Conservation (phyloP, 2,888 invertebrate species). For the Neoitamus cyanurus region DNA sequence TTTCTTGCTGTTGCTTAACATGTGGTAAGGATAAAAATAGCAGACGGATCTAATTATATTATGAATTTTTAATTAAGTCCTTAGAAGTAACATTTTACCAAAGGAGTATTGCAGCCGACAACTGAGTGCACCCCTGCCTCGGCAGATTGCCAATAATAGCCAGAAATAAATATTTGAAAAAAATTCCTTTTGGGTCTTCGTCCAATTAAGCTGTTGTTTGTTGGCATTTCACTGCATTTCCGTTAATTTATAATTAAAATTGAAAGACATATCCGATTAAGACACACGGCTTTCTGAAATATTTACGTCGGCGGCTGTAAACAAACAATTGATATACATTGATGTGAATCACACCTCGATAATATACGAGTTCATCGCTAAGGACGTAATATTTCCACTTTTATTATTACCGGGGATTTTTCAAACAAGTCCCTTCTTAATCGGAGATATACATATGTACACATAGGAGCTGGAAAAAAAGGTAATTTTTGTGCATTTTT, state of each 20-base stretch:
- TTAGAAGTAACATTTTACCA: not conserved
- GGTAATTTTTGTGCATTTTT: too few species aligned
- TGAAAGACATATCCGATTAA: slow-evolving; percentile 10
- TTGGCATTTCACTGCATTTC: slow-evolving; percentile 17
- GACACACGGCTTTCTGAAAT: not conserved
- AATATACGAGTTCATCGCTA: not conserved
- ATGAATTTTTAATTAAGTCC: not conserved
- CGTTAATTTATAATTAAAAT: not conserved
- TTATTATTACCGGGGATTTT: too few species aligned
- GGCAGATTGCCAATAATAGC: slow-evolving; percentile 11
- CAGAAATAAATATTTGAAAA: not conserved
- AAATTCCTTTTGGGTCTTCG: not conserved
- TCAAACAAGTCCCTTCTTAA: too few species aligned
- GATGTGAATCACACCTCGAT: not conserved
- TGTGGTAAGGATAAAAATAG: not conserved
- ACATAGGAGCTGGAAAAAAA: too few species aligned
- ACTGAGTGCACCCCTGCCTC: not conserved
- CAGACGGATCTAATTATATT: not conserved
- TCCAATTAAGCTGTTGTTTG: slow-evolving; percentile 21
- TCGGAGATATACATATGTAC: too few species aligned
- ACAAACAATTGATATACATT: slow-evolving; percentile 16
- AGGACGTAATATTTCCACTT: too few species aligned
- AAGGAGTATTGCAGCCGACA: not conserved
- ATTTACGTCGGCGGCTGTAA: not conserved
- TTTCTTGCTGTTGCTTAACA: not conserved